Conservation (phyloP, 2,113 vertebrate species). For the Aldabrachelys gigantea region DNA sequence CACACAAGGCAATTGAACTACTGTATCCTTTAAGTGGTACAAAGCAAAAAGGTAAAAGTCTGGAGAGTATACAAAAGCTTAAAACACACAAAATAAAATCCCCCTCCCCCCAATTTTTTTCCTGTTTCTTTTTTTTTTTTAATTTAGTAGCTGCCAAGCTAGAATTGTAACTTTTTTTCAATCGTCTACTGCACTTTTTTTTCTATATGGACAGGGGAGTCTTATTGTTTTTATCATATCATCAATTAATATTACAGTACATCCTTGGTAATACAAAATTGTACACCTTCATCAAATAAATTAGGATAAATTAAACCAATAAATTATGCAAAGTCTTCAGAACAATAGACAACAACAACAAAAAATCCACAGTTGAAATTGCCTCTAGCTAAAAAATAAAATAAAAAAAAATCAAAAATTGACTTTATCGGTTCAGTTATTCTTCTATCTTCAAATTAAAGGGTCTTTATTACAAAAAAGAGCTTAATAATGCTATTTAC, state of each 20-base stretch:
- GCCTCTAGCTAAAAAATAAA: constrained; percentile 87
- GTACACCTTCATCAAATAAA: constrained; percentile 98
- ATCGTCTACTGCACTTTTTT: constrained; percentile 88
- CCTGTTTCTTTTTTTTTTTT: constrained; percentile 79
- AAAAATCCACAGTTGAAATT: constrained; percentile 90
- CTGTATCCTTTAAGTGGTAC: constrained; percentile 92
- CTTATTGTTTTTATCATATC: constrained; percentile 85
- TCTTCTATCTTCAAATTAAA: constrained; percentile 90
- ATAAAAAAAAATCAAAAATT: constrained; percentile 85
- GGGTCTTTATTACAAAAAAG: constrained; percentile 94
- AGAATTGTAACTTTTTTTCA: constrained; percentile 83
- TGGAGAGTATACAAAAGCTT: constrained; percentile 90
- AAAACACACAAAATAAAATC: constrained; percentile 89
- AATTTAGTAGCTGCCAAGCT: constrained; percentile 92
- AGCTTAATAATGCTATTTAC: constrained; percentile 96
- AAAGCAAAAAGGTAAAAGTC: constrained; percentile 93
- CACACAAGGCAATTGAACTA: constrained; percentile 97
- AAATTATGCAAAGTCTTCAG: constrained; percentile 99
- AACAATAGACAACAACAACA: constrained; percentile 92
- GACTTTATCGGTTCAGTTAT: constrained; percentile 87
- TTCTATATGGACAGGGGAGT: constrained; percentile 84
- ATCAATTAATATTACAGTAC: constrained; percentile 94
- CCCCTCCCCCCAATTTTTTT: constrained; percentile 70
- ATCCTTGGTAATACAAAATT: constrained; percentile 95
- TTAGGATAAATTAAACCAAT: constrained; percentile 99